Evolutionary conservation across 1,140 invertebrate genomes (phyloP).

Genomic region (Magallana ariakensis): DNA sequence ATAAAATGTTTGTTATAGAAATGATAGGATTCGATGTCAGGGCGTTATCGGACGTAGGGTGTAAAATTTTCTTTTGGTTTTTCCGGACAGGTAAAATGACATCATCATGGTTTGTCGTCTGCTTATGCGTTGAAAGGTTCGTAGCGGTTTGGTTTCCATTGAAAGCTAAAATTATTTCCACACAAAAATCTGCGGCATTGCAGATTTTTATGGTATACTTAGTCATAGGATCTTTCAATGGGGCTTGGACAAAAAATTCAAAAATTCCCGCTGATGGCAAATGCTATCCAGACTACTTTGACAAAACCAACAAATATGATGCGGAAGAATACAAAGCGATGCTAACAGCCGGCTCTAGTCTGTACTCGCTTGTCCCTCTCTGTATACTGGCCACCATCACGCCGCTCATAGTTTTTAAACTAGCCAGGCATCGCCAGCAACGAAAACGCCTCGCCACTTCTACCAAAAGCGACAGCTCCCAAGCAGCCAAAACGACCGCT

Average conservation of each 20-base stretch:
- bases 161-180: slow-evolving; percentile 55
- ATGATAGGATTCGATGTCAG: slow-evolving; percentile 57
- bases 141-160: slow-evolving; percentile 64
- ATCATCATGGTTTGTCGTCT: slow-evolving; percentile 67
- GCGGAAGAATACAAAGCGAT: slow-evolving; percentile 15
- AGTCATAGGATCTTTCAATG: slow-evolving; percentile 44
- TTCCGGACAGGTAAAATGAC: slow-evolving; percentile 63
- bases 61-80: slow-evolving; percentile 61
- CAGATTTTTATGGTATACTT: slow-evolving; percentile 31
- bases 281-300: slow-evolving; percentile 56
- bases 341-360: slow-evolving; percentile 28
- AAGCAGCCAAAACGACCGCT: slow-evolving; percentile 32
- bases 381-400: slow-evolving; percentile 31
- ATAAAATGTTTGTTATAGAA: slow-evolving; percentile 54
- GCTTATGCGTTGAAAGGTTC: slow-evolving; percentile 62
- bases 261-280: slow-evolving; percentile 44
- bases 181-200: slow-evolving; percentile 46
- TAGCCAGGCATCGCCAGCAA: neutral
- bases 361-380: slow-evolving; percentile 52
- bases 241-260: slow-evolving; percentile 54
- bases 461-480: neutral
- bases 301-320: slow-evolving; percentile 29
- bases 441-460: neutral
- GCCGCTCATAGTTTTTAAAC: slow-evolving; percentile 49
- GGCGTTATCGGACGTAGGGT: slow-evolving; percentile 51